A percentile compares a stretch with the other conserved stretches of the same genome.
phyloP scores from a whole-genome alignment of 2,797 vertebrate genomes.

The Danio jaintianensis region DNA sequence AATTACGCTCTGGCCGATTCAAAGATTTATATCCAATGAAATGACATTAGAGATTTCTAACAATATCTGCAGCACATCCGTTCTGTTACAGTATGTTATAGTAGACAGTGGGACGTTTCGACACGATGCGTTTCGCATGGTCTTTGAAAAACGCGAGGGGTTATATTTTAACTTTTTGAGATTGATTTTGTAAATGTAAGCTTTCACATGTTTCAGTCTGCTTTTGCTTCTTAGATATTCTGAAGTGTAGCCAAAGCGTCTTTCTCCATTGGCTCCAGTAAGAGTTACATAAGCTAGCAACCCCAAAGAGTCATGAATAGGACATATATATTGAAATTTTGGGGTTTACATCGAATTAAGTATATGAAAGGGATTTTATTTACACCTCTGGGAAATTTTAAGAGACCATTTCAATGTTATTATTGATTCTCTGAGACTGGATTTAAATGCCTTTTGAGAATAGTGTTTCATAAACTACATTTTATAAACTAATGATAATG shows the following conservation, averaged over 20 bases:
- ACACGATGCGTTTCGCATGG: background rate
- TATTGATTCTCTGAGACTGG: no score
- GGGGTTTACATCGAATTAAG: no score
- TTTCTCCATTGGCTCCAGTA: background rate
- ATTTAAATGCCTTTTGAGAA: no score
- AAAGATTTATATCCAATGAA: conserved; percentile 14
- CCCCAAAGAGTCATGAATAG: no score
- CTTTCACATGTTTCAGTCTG: background rate
- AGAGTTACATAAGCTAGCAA: no score
- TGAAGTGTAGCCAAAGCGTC: background rate
- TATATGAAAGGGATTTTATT: no score
- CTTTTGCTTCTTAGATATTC: background rate
- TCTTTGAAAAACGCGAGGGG: background rate
- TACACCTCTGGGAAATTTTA: no score
- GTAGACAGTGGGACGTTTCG: background rate
- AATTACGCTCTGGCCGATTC: conserved; percentile 1
- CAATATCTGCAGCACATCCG: background rate
- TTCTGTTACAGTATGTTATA: conserved; percentile 9
- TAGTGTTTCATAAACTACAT: no score
- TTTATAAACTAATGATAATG: no score
- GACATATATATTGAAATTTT: no score
- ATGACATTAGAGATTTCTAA: background rate
- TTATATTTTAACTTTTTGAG: background rate
- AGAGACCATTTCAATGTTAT: no score
- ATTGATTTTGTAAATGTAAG: background rate